phyloP scores from a whole-genome alignment of 2,113 vertebrate genomes.

The Notothenia coriiceps region DNA sequence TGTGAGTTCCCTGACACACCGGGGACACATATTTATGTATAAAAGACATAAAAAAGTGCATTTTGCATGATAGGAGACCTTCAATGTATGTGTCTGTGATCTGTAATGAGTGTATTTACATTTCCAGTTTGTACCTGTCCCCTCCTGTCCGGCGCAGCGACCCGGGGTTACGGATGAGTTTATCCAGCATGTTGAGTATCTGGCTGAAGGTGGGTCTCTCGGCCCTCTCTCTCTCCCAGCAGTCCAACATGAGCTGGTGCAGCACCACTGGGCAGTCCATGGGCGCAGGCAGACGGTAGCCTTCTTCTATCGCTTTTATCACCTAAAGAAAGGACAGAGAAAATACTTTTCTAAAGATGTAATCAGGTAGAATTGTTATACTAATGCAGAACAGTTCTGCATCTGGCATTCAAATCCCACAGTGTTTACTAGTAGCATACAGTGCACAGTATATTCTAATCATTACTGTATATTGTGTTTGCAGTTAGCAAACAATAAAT shows the following conservation, averaged over 20 bases:
- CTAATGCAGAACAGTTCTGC: neutral
- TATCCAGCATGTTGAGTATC: slow-evolving; percentile 99
- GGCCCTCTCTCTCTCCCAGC: slow-evolving; percentile 95
- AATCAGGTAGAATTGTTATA: neutral
- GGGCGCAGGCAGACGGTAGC: slow-evolving; percentile 94
- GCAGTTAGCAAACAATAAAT: neutral
- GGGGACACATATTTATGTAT: too few relatives aligned
- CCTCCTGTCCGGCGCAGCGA: slow-evolving; percentile 94
- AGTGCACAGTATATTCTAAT: neutral
- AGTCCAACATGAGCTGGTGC: slow-evolving; percentile 97
- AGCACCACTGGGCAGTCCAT: slow-evolving; percentile 97
- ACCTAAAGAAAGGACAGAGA: slow-evolving; percentile 81
- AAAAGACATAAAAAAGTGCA: too few relatives aligned
- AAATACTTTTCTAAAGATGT: neutral
- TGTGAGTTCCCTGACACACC: too few relatives aligned
- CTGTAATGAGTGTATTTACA: neutral
- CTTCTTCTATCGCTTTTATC: slow-evolving; percentile 98
- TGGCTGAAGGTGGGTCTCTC: slow-evolving; percentile 97
- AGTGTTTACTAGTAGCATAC: neutral
- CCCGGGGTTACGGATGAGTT: slow-evolving; percentile 97
- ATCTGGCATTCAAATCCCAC: neutral
- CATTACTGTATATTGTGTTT: neutral
- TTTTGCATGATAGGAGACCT: too few relatives aligned
- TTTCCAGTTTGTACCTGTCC: slow-evolving; percentile 85
- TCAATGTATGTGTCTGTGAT: neutral